A percentile compares a stretch with the other conserved stretches of the same genome.
Evolutionary conservation across 1,140 invertebrate species (phyloP).

Genomic region (Apocrypta bakeri): DNA sequence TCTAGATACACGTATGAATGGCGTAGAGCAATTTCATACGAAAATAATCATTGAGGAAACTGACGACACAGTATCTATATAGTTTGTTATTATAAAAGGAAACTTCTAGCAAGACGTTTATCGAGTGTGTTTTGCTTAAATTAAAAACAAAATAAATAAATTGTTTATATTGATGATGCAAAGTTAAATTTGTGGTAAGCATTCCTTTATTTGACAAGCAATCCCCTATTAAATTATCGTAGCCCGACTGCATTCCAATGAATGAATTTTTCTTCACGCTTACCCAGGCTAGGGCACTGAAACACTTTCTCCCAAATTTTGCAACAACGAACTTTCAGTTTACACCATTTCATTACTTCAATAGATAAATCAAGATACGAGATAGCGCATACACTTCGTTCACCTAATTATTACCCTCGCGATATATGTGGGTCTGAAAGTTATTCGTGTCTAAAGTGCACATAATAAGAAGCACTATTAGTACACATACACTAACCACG

Average conservation of each 20-base stretch:
- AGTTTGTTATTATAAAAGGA: constrained; percentile 40
- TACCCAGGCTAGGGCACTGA: too few relatives aligned
- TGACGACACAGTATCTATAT: constrained; percentile 11
- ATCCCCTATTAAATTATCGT: too few relatives aligned
- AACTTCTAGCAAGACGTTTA: constrained; percentile 32
- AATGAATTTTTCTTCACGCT: too few relatives aligned
- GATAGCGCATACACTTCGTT: neutral
- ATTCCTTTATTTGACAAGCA: neutral
- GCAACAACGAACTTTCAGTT: too few relatives aligned
- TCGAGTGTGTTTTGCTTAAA: constrained; percentile 25
- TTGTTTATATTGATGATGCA: constrained; percentile 32
- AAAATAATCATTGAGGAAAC: neutral
- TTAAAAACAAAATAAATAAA: constrained; percentile 27
- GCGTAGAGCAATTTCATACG: constrained; percentile 24
- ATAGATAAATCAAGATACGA: neutral
- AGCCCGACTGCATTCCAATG: too few relatives aligned
- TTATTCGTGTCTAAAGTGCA: neutral
- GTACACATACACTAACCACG: too few relatives aligned
- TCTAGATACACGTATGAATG: constrained; percentile 12
- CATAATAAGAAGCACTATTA: neutral
- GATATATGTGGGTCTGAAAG: neutral
- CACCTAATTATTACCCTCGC: too few relatives aligned
- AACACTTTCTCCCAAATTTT: too few relatives aligned
- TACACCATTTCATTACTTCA: neutral
- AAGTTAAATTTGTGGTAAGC: neutral